These are phyloP conservation scores for Sisor rabdophorus DNA, from an alignment of 2,113 vertebrate genomes.

Conservation along the genomic window DNA sequence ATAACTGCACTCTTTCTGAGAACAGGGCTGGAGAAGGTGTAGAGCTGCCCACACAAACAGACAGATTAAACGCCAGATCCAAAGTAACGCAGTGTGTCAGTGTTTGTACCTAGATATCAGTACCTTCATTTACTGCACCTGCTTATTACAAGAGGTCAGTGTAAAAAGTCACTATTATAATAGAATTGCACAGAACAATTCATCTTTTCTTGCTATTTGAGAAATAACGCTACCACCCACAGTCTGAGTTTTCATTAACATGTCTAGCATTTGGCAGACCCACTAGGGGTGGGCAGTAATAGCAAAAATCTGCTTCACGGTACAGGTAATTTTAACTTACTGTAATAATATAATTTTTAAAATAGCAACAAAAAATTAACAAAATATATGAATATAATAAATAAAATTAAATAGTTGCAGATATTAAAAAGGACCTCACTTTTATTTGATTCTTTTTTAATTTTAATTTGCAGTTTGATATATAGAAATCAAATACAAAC, in stretches of 20 bases:
- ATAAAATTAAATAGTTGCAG: no score
- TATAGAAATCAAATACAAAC: no score
- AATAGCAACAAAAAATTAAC: no score
- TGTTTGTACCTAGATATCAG: background rate
- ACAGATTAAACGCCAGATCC: constrained; percentile 16
- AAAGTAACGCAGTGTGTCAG: background rate
- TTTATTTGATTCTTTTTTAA: no score
- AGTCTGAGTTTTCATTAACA: background rate
- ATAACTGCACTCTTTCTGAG: background rate
- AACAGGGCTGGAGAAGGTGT: background rate
- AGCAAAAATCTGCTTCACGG: no score
- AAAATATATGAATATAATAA: no score
- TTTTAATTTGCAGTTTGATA: no score
- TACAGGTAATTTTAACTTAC: no score
- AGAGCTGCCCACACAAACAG: constrained; percentile 10
- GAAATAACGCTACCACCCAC: background rate
- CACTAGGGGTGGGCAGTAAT: no score
- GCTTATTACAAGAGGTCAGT: background rate
- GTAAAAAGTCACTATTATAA: background rate
- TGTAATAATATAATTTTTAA: no score
- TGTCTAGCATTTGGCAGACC: no score
- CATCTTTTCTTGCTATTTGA: background rate
- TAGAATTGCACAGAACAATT: background rate
- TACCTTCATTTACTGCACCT: background rate
- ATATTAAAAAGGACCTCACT: no score